Percentiles rank a stretch among this genome's conserved stretches.
These are phyloP conservation scores for Cacoxenus indagator DNA, from an alignment of 2,888 invertebrate species.

Conservation along the genomic window DNA sequence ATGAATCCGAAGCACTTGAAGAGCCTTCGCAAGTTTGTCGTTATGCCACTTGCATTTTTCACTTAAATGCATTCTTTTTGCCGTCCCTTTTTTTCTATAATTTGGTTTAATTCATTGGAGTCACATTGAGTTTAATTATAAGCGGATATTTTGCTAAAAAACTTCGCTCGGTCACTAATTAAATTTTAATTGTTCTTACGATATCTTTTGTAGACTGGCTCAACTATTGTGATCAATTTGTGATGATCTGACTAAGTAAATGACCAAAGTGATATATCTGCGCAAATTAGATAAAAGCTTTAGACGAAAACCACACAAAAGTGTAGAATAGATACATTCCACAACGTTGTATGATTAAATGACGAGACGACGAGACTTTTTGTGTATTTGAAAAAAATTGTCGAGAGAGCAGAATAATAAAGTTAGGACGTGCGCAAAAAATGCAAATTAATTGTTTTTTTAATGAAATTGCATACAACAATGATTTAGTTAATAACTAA, in stretches of 20 bases:
- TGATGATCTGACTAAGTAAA: constrained; percentile 35
- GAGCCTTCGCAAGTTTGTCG: no score
- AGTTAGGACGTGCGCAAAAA: constrained; percentile 25
- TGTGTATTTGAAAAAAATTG: not conserved
- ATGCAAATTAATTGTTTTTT: constrained; percentile 20
- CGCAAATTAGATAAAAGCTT: constrained; percentile 3
- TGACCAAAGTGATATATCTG: constrained; percentile 27
- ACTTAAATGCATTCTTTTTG: no score
- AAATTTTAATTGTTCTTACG: not conserved
- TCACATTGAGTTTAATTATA: no score
- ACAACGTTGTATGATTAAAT: constrained; percentile 24
- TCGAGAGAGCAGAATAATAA: constrained; percentile 6
- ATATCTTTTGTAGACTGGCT: constrained; percentile 33
- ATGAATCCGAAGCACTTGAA: no score
- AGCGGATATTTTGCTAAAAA: not conserved
- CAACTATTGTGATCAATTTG: constrained; percentile 18
- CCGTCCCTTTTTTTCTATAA: no score
- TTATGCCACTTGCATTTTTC: no score
- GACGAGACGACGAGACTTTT: no score
- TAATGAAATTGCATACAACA: not conserved
- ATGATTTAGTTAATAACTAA: not conserved
- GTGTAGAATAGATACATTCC: constrained; percentile 21
- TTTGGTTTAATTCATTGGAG: no score
- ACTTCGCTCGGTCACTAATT: not conserved
- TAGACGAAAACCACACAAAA: not conserved